Evolutionary conservation across 2,888 invertebrate genomes (phyloP).

Genomic region (Lochmaea crataegi): DNA sequence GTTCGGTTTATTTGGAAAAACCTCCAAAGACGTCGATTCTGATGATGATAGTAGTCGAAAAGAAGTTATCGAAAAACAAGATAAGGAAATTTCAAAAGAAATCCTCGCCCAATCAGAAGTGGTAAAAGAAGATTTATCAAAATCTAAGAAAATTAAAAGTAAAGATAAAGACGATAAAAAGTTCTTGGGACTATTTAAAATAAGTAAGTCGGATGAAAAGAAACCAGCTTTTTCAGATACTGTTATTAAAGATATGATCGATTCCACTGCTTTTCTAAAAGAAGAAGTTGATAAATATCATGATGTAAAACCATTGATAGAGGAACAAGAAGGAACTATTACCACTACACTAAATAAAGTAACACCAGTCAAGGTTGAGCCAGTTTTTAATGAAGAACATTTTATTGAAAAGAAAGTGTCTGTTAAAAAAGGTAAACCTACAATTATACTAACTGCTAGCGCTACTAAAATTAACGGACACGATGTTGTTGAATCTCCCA

Average conservation of each 20-base stretch:
- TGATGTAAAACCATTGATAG: conserved; percentile 50
- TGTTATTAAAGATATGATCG: conserved; percentile 53
- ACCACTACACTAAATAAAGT: neutral
- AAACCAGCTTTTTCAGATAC: conserved; percentile 48
- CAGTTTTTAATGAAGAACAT: conserved; percentile 5
- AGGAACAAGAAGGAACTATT: conserved; percentile 2
- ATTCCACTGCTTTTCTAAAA: conserved; percentile 52
- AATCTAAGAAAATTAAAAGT: conserved; percentile 40
- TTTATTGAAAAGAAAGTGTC: conserved; percentile 46
- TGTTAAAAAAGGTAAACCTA: conserved; percentile 29
- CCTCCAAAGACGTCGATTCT: conserved; percentile 58
- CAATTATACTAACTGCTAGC: conserved; percentile 35
- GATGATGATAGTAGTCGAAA: conserved; percentile 55
- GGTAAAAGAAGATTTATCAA: conserved; percentile 27
- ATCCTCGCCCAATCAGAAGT: conserved; percentile 8
- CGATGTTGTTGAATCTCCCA: conserved; percentile 30
- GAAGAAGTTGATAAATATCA: conserved; percentile 56
- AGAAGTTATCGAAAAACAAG: conserved; percentile 61
- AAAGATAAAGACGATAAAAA: conserved; percentile 48
- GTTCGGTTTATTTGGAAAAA: conserved; percentile 58
- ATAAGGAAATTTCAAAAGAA: conserved; percentile 59
- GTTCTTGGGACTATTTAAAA: conserved; percentile 53
- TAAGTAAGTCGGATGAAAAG: conserved; percentile 36
- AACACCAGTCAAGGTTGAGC: neutral
- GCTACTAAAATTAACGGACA: conserved; percentile 43